Percentiles rank a stretch among this genome's conserved stretches.
phyloP scores from a whole-genome alignment of 1,140 invertebrate genomes.

The Mycetomoellerius zeteki region DNA sequence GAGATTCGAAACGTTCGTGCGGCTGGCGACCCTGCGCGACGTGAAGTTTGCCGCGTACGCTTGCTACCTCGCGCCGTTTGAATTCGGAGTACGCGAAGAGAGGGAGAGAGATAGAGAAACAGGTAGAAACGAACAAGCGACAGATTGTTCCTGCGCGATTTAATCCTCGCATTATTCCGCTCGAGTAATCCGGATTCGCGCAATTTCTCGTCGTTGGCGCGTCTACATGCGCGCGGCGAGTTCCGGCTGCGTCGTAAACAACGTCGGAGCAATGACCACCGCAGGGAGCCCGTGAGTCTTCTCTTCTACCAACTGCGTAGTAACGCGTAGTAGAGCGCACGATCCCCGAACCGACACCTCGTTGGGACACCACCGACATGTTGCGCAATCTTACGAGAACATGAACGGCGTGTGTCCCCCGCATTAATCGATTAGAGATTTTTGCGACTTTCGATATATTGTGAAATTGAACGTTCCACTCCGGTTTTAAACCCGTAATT shows the following conservation, averaged over 20 bases:
- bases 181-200: neutral
- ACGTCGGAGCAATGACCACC: conserved; percentile 31
- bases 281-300: neutral
- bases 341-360: neutral
- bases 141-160: neutral
- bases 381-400: conserved; percentile 27
- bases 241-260: conserved; percentile 34
- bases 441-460: neutral
- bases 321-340: conserved; percentile 5
- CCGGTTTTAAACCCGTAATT: neutral
- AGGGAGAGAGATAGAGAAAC: neutral
- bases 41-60: conserved; percentile 36
- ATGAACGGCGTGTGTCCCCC: too few relatives aligned
- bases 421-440: neutral
- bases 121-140: neutral
- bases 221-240: neutral
- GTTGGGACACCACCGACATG: neutral
- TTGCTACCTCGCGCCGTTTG: conserved; percentile 2
- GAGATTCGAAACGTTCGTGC: neutral
- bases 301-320: conserved; percentile 4
- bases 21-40: neutral
- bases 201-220: neutral
- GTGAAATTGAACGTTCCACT: neutral
- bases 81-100: neutral
- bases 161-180: neutral